These are phyloP conservation scores for Apostichopus leukothele DNA, from an alignment of 53 echinoderm and acorn worm species.

Conservation along the genomic window DNA sequence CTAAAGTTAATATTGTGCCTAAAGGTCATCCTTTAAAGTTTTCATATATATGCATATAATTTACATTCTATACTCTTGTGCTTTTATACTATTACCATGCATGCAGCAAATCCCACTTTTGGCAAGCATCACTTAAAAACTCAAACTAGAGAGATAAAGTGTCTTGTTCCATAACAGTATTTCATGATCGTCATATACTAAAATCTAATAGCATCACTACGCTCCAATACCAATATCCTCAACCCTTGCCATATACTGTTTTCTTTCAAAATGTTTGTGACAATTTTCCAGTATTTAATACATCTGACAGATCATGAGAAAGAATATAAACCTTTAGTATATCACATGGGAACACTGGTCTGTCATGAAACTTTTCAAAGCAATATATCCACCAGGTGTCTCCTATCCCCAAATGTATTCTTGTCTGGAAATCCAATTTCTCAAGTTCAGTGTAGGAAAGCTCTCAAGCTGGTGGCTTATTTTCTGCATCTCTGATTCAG, in stretches of 20 bases:
- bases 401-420: background rate
- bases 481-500: background rate
- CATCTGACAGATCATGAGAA: conserved; percentile 2
- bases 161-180: background rate
- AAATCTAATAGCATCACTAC: background rate
- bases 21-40: no score
- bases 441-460: background rate
- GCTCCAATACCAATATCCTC: background rate
- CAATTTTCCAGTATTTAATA: background rate
- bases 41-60: no score
- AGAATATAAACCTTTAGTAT: background rate
- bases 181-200: background rate
- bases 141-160: background rate
- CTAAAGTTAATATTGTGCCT: no score
- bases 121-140: background rate
- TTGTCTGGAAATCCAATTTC: background rate
- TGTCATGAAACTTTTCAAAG: conserved; percentile 10
- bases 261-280: background rate
- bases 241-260: background rate
- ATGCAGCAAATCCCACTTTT: background rate
- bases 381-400: conserved; percentile 15
- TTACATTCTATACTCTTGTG: no score
- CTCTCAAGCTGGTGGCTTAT: background rate
- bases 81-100: no score
- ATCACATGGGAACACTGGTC: conserved; percentile 3